Evolutionary conservation across 2,113 vertebrate genomes (phyloP), one percentile per base, ranked within the genome.

Genomic region (Suricata suricatta): DNA sequence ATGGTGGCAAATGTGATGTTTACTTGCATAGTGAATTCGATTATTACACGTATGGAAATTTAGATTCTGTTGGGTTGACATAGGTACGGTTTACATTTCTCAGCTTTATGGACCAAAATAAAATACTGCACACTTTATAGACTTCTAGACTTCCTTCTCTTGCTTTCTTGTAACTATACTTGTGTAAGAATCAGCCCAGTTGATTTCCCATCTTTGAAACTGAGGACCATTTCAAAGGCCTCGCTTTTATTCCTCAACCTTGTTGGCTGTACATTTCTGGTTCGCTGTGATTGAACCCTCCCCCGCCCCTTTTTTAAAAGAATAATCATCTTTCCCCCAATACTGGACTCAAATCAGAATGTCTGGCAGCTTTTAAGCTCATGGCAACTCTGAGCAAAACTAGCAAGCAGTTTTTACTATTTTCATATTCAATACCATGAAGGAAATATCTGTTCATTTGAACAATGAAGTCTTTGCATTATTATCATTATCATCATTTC

Each of bases 61-160:
- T 57, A 85, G n/a, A 64, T 87, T 88, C 23, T 87, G 4, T 79
- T 85, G 66, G 21, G 64, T 79, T 92, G 54, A 52, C 83, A 90
- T 88, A 80, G 50, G 12, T 4, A 5, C 86, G 4, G 5, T 69
- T 93, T 84, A 25, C 3, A 17, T 63, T 88, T 84, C 7, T 83
- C 25, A 88, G 41, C 16, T 50, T 76, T 33, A 23, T 47, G 52
- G 31, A 69, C 4, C 25, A 90, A 80, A 44, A 66, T 80, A 8
- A 44, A 44, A n/a, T 83, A 57, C 27, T 80, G 4, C 33, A 72
- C 8, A 74, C 15, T 90, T 64, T 52, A 15, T 80, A 54, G 68
- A 83, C 23, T 2, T 13, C 3, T 38, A 25, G 9, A 10, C 29
- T 60, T 84, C 13, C 83, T 91, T 71, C 35, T 57, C 35, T 0